phyloP scores from a whole-genome alignment of 2,888 invertebrate genomes.

The Archaeoteleia sp. region DNA sequence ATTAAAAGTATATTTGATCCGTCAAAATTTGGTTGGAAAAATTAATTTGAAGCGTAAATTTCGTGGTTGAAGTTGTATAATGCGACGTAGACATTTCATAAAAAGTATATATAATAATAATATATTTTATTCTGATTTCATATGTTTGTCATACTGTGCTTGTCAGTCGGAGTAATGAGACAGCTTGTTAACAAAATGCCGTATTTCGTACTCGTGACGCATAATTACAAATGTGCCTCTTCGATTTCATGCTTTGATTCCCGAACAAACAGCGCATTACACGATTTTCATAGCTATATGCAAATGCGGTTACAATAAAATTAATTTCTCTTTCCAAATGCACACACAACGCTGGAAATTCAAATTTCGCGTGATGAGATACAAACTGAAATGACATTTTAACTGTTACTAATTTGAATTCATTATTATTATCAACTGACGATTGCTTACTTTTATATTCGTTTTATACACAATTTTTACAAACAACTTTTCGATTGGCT shows the following conservation, averaged over 20 bases:
- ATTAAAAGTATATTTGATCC: no score
- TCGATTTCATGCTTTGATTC: constrained; percentile 26
- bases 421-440: neutral
- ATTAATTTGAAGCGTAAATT: no score
- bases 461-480: no score
- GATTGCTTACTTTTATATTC: no score
- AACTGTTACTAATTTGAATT: neutral
- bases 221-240: constrained; percentile 20
- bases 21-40: no score
- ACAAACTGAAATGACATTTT: neutral
- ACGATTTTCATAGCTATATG: neutral
- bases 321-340: constrained; percentile 7
- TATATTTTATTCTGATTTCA: constrained; percentile 11
- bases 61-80: no score
- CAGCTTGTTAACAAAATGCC: constrained; percentile 25
- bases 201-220: constrained; percentile 5
- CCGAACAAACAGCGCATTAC: constrained; percentile 1
- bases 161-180: constrained; percentile 23
- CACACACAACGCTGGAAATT: neutral
- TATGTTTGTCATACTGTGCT: neutral
- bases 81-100: no score
- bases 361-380: neutral
- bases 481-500: no score
- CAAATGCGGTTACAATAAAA: constrained; percentile 3
- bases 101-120: no score